Percentiles rank a stretch among this genome's conserved stretches.
These are phyloP conservation scores for Chauna torquata DNA, from an alignment of 2,113 vertebrate species.

Conservation along the genomic window DNA sequence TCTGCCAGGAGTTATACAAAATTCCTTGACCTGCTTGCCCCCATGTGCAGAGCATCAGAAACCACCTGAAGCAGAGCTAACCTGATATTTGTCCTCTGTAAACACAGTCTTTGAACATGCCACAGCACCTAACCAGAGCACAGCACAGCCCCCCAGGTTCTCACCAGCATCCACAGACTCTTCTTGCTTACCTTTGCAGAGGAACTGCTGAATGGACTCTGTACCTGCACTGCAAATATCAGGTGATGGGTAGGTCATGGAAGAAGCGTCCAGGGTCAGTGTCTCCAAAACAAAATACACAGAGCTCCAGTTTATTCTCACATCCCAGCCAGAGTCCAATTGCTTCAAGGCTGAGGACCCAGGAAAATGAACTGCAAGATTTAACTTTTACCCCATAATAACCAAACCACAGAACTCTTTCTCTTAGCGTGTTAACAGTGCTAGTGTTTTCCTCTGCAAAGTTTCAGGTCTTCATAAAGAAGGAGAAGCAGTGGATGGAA, in stretches of 20 bases:
- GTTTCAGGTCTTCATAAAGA: background rate
- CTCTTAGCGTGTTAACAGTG: background rate
- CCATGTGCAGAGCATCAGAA: background rate
- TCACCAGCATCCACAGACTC: background rate
- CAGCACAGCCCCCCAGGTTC: background rate
- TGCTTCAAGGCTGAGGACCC: background rate
- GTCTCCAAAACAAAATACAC: constrained; percentile 74
- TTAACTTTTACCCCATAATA: background rate
- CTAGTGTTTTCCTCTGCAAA: background rate
- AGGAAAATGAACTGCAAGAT: background rate
- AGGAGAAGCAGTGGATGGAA: background rate
- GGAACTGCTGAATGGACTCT: constrained; percentile 86
- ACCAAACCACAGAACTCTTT: background rate
- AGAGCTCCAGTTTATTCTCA: background rate
- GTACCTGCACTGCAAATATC: constrained; percentile 85
- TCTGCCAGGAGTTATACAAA: background rate
- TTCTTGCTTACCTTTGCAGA: constrained; percentile 83
- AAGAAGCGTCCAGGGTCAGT: constrained; percentile 81
- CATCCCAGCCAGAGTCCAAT: background rate
- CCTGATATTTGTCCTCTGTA: fast-evolving
- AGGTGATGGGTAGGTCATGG: constrained; percentile 84
- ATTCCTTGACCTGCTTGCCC: background rate
- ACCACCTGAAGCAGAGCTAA: background rate
- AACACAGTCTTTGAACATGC: background rate
- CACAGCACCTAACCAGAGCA: background rate